These are phyloP conservation scores for Osmoderma eremita DNA, from an alignment of 2,888 invertebrate genomes.

Conservation along the genomic window DNA sequence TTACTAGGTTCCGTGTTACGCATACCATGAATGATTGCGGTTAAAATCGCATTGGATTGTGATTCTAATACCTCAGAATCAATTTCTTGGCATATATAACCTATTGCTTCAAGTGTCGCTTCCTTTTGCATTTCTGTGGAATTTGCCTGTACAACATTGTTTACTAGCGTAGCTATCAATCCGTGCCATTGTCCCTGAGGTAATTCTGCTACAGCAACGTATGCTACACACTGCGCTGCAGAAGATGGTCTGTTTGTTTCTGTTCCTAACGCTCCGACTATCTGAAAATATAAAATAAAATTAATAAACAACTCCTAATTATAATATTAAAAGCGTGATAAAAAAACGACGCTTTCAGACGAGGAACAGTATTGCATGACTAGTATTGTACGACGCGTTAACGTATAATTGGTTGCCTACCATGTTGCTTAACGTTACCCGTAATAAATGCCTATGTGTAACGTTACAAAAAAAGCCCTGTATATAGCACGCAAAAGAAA, in stretches of 20 bases:
- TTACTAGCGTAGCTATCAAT: conserved; percentile 85
- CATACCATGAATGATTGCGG: conserved; percentile 99
- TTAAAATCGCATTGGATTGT: conserved; percentile 95
- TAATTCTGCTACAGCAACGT: conserved; percentile 96
- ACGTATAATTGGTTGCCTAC: too few species aligned
- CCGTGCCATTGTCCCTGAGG: conserved; percentile 93
- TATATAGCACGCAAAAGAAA: too few species aligned
- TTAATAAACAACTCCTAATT: too few species aligned
- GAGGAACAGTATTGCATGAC: too few species aligned
- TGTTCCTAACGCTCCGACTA: conserved; percentile 92
- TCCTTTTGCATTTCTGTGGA: conserved; percentile 96
- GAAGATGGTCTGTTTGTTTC: conserved; percentile 95
- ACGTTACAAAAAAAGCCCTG: too few species aligned
- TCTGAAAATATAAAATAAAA: conserved; percentile 68
- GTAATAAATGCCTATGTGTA: too few species aligned
- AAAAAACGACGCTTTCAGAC: too few species aligned
- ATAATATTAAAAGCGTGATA: too few species aligned
- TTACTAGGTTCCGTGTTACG: conserved; percentile 91
- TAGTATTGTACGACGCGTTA: too few species aligned
- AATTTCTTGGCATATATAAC: conserved; percentile 99
- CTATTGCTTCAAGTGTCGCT: conserved; percentile 96
- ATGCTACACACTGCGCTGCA: conserved; percentile 99
- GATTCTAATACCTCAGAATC: conserved; percentile 90
- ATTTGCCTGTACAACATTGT: conserved; percentile 86
- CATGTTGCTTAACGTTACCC: too few species aligned